A percentile compares a stretch with the other conserved stretches of the same genome.
These are phyloP conservation scores for Stegostoma tigrinum DNA, from an alignment of 2,113 vertebrate genomes.

Conservation along the genomic window DNA sequence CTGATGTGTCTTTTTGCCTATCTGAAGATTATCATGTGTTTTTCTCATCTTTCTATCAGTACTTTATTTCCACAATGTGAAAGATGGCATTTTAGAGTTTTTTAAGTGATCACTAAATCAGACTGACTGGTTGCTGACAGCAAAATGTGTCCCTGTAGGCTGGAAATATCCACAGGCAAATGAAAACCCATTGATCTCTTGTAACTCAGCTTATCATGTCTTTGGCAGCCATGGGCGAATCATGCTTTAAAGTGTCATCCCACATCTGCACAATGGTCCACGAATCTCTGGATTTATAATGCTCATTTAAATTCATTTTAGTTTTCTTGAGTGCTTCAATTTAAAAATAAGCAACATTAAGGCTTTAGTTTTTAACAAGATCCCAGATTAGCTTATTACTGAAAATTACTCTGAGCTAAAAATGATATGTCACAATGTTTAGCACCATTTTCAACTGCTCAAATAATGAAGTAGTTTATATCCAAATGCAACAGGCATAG, in stretches of 20 bases:
- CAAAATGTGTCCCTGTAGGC: neutral
- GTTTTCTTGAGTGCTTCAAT: no score
- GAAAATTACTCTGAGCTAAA: no score
- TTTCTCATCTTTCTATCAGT: neutral
- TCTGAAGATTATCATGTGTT: neutral
- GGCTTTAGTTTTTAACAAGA: no score
- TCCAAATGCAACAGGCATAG: no score
- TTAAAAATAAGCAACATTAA: no score
- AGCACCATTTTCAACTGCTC: no score
- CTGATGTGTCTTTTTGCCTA: neutral
- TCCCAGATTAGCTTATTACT: no score
- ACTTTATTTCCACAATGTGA: neutral
- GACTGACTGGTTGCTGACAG: neutral
- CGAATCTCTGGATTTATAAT: no score
- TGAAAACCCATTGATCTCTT: neutral
- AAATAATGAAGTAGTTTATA: no score
- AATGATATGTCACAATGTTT: no score
- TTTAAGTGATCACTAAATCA: neutral
- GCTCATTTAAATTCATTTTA: no score
- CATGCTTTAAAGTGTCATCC: neutral
- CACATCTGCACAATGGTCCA: no score
- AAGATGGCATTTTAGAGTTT: neutral
- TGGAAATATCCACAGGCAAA: neutral
- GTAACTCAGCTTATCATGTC: neutral
- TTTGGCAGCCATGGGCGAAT: neutral